Percentiles rank a stretch among this genome's conserved stretches.
Evolutionary conservation across 2,888 invertebrate genomes (phyloP).

Genomic region (Xylota segnis): DNA sequence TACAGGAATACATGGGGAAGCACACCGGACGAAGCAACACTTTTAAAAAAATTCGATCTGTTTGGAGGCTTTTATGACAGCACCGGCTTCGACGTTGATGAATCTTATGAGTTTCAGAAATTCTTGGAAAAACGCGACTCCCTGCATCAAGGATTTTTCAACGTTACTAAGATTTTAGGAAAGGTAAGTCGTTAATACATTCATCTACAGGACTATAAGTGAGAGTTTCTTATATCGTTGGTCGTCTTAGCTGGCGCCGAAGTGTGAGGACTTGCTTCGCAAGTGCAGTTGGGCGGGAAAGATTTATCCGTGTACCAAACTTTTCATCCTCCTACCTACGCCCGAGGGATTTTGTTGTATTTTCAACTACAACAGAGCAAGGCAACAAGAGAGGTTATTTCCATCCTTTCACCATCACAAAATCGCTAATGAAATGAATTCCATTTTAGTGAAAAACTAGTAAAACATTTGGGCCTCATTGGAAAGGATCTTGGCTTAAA

Average conservation of each 20-base stretch:
- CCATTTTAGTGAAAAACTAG: conserved; percentile 5
- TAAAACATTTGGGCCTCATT: conserved; percentile 49
- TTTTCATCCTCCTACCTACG: conserved; percentile 77
- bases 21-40: background rate
- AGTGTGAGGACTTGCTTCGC: conserved; percentile 79
- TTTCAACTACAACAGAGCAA: conserved; percentile 77
- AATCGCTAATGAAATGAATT: background rate
- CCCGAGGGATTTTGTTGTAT: conserved; percentile 80
- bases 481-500: conserved; percentile 77
- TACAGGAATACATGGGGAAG: background rate
- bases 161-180: conserved; percentile 36
- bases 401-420: background rate
- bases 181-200: conserved; percentile 19
- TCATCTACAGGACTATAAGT: no score
- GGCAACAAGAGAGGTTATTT: conserved; percentile 28
- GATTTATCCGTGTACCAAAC: conserved; percentile 76
- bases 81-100: conserved; percentile 73
- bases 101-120: conserved; percentile 72
- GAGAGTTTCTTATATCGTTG: no score
- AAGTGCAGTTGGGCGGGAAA: conserved; percentile 78
- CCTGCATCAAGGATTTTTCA: background rate
- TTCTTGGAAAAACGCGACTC: conserved; percentile 58
- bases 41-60: conserved; percentile 76
- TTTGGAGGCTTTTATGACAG: conserved; percentile 78
- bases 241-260: conserved; percentile 78